Base-by-base conservation (phyloP, 2,113 vertebrate species). In the Crotalus horridus region DNA sequence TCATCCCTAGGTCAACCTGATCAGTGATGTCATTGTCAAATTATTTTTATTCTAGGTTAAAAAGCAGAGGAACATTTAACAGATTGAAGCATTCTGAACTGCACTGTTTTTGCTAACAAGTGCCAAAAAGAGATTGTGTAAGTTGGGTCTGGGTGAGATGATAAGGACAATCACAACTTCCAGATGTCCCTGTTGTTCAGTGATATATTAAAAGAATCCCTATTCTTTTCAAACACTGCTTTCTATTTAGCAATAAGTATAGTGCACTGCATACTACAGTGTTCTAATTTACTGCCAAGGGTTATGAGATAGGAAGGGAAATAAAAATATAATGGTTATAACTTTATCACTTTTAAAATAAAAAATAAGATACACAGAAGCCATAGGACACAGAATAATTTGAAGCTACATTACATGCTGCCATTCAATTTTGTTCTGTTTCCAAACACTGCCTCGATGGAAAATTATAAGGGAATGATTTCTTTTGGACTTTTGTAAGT, bases 91-190 rank as follows among this genome's bases (percentile, higher is more conserved):
- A 95, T 92, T 95, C 85, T 89, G 43, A 90, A 69, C 23, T 90
- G 69, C 26, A 92, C 29, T 23, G 33, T 54, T 90, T 94, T 92
- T 93, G 61, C 87, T 92, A 92, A 92, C 33, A 93, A 95, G 94
- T 89, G 89, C 89, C 95, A 91, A 93, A 33, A 33, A 46, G 8
- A 93, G n/a, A 89, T 90, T 93, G 91, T 0, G 26, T 87, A 64
- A 64, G 89, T 93, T 95, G 94, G 93, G 93, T 81, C 95, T 96
- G 96, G 93, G 90, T 90, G 92, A 94, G 90, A 95, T 0, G 92
- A 94, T 96, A 97, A 95, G 12, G 20, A 46, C 88, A 96, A 97
- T 96, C 96, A 95, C 95, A 90, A 15, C 39, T 88, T 91, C 56
- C 95, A 94, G 33, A 58, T 2, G 85, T 48, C 86, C 64, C 88